Conservation (phyloP, 2,888 invertebrate genomes). For the Amiota communis region DNA sequence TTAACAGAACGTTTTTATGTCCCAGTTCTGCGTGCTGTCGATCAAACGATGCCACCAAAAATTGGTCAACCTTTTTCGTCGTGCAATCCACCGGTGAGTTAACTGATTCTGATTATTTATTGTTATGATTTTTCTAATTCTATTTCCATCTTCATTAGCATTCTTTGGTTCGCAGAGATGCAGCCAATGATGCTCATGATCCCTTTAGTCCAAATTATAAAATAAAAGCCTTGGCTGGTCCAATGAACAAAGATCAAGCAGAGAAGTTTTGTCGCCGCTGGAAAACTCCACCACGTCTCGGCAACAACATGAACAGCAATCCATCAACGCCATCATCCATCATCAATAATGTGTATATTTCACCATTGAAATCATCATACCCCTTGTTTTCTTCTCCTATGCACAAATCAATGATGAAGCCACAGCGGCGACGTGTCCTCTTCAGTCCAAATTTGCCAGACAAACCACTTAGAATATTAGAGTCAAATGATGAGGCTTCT, state of each 20-base stretch:
- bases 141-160: neutral
- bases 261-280: slow-evolving; percentile 82
- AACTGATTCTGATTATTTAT: neutral
- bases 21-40: slow-evolving; percentile 87
- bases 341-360: slow-evolving; percentile 49
- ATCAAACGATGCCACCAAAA: slow-evolving; percentile 82
- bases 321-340: slow-evolving; percentile 51
- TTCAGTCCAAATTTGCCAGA: slow-evolving; percentile 49
- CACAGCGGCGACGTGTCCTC: slow-evolving; percentile 46
- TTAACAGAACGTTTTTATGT: slow-evolving; percentile 88
- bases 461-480: too few relatives aligned
- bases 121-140: neutral
- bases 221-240: slow-evolving; percentile 92
- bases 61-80: slow-evolving; percentile 88
- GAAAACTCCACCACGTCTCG: slow-evolving; percentile 85
- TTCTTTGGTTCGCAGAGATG: slow-evolving; percentile 61
- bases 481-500: slow-evolving; percentile 22
- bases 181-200: slow-evolving; percentile 80
- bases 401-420: slow-evolving; percentile 37
- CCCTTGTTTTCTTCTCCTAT: too few relatives aligned
- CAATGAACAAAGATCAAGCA: slow-evolving; percentile 86
- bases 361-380: slow-evolving; percentile 54
- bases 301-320: slow-evolving; percentile 41
- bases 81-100: slow-evolving; percentile 78
- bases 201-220: slow-evolving; percentile 81